These are phyloP conservation scores for Protomyctophum bolini DNA, from an alignment of 2,113 vertebrate species.

Conservation along the genomic window DNA sequence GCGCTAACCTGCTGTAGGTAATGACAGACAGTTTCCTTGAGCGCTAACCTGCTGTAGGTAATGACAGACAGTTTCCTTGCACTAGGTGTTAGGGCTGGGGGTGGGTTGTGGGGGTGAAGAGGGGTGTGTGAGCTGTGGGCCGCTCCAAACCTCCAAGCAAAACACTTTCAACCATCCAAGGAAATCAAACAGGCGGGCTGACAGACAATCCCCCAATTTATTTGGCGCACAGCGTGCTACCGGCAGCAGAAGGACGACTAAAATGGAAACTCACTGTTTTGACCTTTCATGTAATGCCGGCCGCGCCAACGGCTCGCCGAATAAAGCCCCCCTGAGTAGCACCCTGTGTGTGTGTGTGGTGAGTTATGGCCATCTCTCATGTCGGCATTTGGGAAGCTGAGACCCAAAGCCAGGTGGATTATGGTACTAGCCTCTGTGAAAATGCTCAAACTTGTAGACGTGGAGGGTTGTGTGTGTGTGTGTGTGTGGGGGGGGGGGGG, in stretches of 20 bases:
- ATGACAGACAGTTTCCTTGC: slow-evolving; percentile 23
- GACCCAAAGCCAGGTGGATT: slow-evolving; percentile 71
- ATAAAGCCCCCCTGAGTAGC: slow-evolving; percentile 45
- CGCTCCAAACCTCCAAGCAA: slow-evolving; percentile 32
- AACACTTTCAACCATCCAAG: slow-evolving; percentile 36
- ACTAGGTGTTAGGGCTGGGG: not conserved
- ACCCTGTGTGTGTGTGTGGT: slow-evolving; percentile 19
- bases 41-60: slow-evolving; percentile 15
- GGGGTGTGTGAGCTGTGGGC: not conserved
- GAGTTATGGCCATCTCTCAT: slow-evolving; percentile 61
- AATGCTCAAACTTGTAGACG: slow-evolving; percentile 63
- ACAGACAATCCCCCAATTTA: slow-evolving; percentile 64
- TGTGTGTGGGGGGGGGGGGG: slow-evolving; percentile 11
- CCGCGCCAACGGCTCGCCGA: slow-evolving; percentile 52
- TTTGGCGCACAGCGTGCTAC: slow-evolving; percentile 50
- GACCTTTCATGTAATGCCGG: slow-evolving; percentile 68
- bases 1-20: slow-evolving; percentile 16
- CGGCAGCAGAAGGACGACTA: slow-evolving; percentile 40
- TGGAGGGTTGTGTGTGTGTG: slow-evolving; percentile 22
- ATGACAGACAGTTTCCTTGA: no score
- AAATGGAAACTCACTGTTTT: slow-evolving; percentile 68
- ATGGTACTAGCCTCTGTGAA: slow-evolving; percentile 63
- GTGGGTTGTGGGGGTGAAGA: not conserved
- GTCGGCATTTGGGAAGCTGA: slow-evolving; percentile 61
- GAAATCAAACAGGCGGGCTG: slow-evolving; percentile 51